Base-by-base conservation (phyloP, 2,113 vertebrate genomes). In the Pyrgilauda ruficollis region DNA sequence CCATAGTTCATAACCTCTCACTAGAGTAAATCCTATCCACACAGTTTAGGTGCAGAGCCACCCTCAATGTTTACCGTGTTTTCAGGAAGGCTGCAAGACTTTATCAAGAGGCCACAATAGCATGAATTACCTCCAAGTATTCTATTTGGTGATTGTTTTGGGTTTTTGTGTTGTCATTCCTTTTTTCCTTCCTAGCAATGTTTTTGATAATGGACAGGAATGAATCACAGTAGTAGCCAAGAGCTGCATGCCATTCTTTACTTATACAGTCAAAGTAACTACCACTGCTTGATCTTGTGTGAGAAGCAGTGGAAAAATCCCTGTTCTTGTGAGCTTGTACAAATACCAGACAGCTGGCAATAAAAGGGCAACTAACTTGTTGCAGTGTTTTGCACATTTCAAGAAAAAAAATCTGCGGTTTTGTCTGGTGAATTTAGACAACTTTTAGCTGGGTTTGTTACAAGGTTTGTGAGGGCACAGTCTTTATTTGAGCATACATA, bases 81-180 rank as follows among this genome's bases (percentile, higher is more conserved):
- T 49, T 19, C 47, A 75, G 21, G 21, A 39, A 46, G 8, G 8
- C 13, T 73, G 27, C 1, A 37, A 69, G 15, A 11, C 10, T 77
- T 41, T 41, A 19, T 30, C 33, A 62, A 72, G 18, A 47, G 3
- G 8, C 13, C 24, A 53, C 6, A 58, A 13, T 3, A 59, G 15
- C 12, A 13, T 7, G 16, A 33, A 14, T 33, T 91, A 4, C 2
- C 3, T n/a, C 9, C 30, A 46, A 49, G 5, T 66, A 31, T 39
- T 77, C 3, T 9, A 3, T 55, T 41, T 75, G 6, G 7, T 19
- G 7, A 28, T 30, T 50, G 0, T 4, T 53, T 61, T 0, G 2
- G 8, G 10, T 0, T 15, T 75, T 53, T 46, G 9, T n/a, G 19
- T 22, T 73, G 37, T 64, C 30, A 6, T 23, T 27, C 6, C 4